Conservation (phyloP, 2,113 vertebrate genomes). For the Saccopteryx bilineata region DNA sequence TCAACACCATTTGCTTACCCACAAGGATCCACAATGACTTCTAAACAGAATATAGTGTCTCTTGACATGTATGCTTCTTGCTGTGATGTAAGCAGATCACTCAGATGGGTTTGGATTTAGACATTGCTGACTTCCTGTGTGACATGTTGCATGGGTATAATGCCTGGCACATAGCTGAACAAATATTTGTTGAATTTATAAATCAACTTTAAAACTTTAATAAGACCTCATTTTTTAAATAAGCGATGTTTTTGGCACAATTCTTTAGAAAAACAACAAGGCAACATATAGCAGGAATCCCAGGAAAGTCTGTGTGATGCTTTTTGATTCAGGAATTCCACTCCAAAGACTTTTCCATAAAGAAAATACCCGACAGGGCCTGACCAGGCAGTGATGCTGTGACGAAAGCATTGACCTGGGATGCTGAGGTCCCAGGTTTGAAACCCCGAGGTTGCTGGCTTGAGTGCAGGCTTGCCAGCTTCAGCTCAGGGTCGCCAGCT, state of each 20-base stretch:
- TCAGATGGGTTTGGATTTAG: neutral
- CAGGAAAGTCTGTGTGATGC: constrained; percentile 25
- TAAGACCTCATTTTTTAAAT: neutral
- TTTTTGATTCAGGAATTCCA: neutral
- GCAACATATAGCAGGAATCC: constrained; percentile 39
- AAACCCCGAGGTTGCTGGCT: too few relatives aligned
- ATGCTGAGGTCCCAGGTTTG: too few relatives aligned
- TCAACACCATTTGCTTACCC: neutral
- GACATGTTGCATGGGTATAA: neutral
- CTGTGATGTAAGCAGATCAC: neutral
- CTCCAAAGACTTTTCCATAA: constrained; percentile 34
- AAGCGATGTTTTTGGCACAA: neutral
- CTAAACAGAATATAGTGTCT: neutral
- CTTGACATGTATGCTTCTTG: neutral
- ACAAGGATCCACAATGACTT: neutral
- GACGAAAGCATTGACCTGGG: too few relatives aligned
- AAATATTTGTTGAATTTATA: constrained; percentile 37
- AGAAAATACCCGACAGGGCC: neutral
- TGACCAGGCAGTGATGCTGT: too few relatives aligned
- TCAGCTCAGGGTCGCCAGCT: too few relatives aligned
- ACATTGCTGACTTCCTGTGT: neutral
- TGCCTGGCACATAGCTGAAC: neutral
- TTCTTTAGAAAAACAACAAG: constrained; percentile 21
- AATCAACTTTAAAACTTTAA: constrained; percentile 37
- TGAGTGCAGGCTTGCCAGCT: too few relatives aligned